These are phyloP conservation scores for Halictus rubicundus DNA, from an alignment of 1,140 invertebrate genomes.

Conservation along the genomic window DNA sequence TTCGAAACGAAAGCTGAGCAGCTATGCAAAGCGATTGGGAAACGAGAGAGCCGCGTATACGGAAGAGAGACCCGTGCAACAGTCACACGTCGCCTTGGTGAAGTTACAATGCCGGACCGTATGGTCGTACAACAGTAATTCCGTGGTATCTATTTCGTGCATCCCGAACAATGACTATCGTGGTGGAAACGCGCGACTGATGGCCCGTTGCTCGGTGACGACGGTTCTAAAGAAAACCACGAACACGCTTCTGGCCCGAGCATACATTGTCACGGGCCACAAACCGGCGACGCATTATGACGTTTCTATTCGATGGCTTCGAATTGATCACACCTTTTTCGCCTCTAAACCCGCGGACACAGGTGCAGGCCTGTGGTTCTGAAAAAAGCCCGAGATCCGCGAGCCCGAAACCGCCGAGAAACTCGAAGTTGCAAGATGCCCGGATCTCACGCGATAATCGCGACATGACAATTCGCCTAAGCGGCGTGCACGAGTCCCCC, in stretches of 20 bases:
- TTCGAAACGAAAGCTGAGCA: neutral
- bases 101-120: slow-evolving; percentile 23
- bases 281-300: slow-evolving; percentile 34
- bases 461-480: slow-evolving; percentile 35
- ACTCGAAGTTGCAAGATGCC: neutral
- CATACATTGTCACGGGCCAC: slow-evolving; percentile 30
- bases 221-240: neutral
- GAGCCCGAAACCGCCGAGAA: neutral
- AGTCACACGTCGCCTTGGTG: neutral
- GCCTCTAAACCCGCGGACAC: neutral
- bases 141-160: slow-evolving; percentile 14
- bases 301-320: slow-evolving; percentile 47
- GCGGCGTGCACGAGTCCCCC: slow-evolving; percentile 1
- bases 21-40: neutral
- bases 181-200: neutral
- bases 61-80: neutral
- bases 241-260: slow-evolving; percentile 1
- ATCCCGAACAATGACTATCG: neutral
- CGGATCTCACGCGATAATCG: slow-evolving; percentile 10
- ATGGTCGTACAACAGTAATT: slow-evolving; percentile 24
- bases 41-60: neutral
- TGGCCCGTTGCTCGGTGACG: neutral
- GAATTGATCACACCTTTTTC: slow-evolving; percentile 41
- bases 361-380: neutral
- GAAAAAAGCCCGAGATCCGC: neutral